Base-by-base conservation (phyloP, 2,888 invertebrate genomes). In the Ceramica pisi region DNA sequence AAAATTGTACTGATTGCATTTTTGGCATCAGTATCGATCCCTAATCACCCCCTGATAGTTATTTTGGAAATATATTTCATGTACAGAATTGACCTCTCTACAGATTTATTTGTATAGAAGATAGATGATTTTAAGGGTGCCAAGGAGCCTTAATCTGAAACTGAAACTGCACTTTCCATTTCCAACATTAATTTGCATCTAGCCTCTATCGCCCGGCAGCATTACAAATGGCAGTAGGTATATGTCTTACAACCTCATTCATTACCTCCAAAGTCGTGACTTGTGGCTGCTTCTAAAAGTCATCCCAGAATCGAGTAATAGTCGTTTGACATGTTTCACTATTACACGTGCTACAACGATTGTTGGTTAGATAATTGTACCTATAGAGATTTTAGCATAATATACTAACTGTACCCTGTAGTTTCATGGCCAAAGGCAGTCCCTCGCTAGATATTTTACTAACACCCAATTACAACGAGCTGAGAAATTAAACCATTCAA, bases 181-280 rank as follows among this genome's bases (percentile, higher is more conserved):
- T 63, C 53, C 46, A 14, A 38, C n/a, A 16, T 59, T 41, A 10
- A 50, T 73, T 51, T 65, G 12, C 21, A 41, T 23, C 12, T 23
- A n/a, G 21, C 55, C 10, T 55, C 12, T 44, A 53, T 53, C 35
- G 38, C 23, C 44, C 35, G 62, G 62, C 38, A 63, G 57, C 38
- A 69, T 38, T 60, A 70, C 26, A 64, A 78, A 65, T 71, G 26
- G 38, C 60, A 38, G 63, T n/a, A n/a, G n/a, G n/a, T 60, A 63
- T 55, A 77, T 64, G 53, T 70, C 71, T 70, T 41, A 63, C 23
- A 63, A 60, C 50, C 59, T 77, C 50, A 71, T 78, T 77, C 50
- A 71, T 78, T 75, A 56, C 46, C n/a, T 41, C 31, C 19, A 10
- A 23, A 41, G 31, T 71, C 64, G 56, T 76, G 61, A 57, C 61